Conservation (phyloP, 2,888 invertebrate species). For the Chymomyza procnemis region DNA sequence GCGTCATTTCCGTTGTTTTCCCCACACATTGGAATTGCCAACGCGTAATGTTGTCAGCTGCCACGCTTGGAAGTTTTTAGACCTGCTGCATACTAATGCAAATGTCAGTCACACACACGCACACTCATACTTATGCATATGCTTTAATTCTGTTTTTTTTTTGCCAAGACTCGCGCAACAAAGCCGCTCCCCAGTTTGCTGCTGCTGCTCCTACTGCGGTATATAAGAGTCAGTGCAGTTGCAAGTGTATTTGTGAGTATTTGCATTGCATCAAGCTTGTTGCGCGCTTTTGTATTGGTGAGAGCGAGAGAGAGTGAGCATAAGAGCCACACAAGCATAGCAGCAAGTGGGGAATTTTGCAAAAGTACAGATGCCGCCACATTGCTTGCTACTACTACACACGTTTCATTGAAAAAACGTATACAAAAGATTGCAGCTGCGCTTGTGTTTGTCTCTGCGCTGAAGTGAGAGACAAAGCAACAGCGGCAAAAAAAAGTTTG, state of each 20-base stretch:
- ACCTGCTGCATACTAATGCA: slow-evolving; percentile 3
- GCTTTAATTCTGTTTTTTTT: slow-evolving; percentile 30
- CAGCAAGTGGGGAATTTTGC: slow-evolving; percentile 39
- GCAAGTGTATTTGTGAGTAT: slow-evolving; percentile 2
- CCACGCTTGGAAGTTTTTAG: slow-evolving; percentile 25
- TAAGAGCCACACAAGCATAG: neutral
- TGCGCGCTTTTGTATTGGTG: slow-evolving; percentile 42
- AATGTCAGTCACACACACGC: neutral
- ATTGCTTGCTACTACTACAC: slow-evolving; percentile 60
- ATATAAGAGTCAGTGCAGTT: slow-evolving; percentile 22
- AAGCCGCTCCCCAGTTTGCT: slow-evolving; percentile 35
- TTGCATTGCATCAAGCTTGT: slow-evolving; percentile 67
- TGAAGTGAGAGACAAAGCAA: slow-evolving; percentile 10
- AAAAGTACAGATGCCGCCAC: slow-evolving; percentile 71
- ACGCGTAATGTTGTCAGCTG: slow-evolving; percentile 19
- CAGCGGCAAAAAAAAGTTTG: slow-evolving; percentile 27
- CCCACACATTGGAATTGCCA: slow-evolving; percentile 52
- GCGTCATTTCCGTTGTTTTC: slow-evolving; percentile 67
- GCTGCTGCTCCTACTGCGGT: no score
- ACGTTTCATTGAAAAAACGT: slow-evolving; percentile 62
- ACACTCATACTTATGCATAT: slow-evolving; percentile 19
- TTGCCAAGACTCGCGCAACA: slow-evolving; percentile 17
- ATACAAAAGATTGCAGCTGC: slow-evolving; percentile 40
- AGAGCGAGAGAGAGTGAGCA: slow-evolving; percentile 1
- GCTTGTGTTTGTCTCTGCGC: neutral